Conservation (phyloP, 2,888 invertebrate genomes). For the Petrolisthes cinctipes region DNA sequence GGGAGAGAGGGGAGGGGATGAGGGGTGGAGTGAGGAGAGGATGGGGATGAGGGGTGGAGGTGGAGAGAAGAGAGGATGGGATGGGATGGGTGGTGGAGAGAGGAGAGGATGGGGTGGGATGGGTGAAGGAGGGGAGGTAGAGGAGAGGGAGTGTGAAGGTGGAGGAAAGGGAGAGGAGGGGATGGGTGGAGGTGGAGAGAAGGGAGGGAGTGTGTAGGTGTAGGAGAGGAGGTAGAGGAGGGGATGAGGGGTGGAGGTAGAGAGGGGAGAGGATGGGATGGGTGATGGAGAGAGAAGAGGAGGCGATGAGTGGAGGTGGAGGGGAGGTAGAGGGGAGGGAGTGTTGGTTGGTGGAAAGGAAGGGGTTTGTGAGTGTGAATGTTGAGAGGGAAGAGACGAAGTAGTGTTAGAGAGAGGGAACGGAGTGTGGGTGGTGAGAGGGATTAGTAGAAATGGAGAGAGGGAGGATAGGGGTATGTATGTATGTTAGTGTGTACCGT, state of each 20-base stretch:
- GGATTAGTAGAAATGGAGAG: neutral
- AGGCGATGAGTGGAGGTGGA: neutral
- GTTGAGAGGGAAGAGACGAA: neutral
- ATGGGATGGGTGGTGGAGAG: neutral
- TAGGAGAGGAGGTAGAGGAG: too few relatives aligned
- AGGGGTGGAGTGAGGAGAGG: too few relatives aligned
- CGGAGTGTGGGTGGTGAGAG: neutral
- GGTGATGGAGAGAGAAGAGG: neutral
- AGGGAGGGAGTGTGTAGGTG: too few relatives aligned
- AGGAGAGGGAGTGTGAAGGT: neutral
- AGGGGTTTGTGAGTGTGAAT: too few relatives aligned
- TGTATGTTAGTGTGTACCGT: neutral
- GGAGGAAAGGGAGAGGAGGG: too few relatives aligned
- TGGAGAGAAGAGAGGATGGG: conserved; percentile 1
- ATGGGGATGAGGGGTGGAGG: neutral
- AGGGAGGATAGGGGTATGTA: neutral
- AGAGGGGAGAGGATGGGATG: neutral
- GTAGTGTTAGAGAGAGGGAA: neutral
- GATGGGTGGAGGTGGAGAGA: too few relatives aligned
- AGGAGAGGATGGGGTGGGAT: neutral
- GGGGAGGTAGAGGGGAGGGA: neutral
- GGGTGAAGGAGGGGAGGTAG: neutral
- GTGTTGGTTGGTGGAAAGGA: neutral
- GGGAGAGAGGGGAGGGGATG: too few relatives aligned
- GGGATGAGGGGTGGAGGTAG: too few relatives aligned